Evolutionary conservation across 2,797 vertebrate genomes (phyloP).

Genomic region (Falco rusticolus): DNA sequence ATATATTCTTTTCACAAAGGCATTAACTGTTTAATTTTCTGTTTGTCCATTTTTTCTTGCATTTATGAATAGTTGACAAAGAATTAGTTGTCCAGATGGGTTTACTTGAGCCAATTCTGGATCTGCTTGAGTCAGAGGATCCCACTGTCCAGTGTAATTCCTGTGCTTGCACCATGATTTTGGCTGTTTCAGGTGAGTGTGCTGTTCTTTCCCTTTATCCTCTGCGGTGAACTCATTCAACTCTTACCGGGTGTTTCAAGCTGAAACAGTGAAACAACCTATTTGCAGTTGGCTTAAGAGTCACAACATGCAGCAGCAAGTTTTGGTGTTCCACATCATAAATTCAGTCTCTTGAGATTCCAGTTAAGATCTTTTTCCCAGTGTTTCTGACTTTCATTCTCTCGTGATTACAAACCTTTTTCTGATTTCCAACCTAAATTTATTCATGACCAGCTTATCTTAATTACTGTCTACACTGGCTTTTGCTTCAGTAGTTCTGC

Average conservation of each 20-base stretch:
- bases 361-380: background rate
- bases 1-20: background rate
- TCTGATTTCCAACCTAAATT: constrained; percentile 11
- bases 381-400: background rate
- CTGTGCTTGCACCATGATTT: constrained; percentile 80
- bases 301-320: background rate
- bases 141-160: constrained; percentile 81
- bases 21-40: background rate
- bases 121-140: constrained; percentile 83
- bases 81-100: constrained; percentile 82
- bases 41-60: background rate
- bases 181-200: constrained; percentile 81
- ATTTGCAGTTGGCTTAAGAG: background rate
- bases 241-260: background rate
- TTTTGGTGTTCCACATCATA: background rate
- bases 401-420: background rate
- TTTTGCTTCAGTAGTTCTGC: constrained; percentile 7
- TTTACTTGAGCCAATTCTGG: constrained; percentile 82
- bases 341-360: background rate
- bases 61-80: constrained; percentile 62
- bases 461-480: background rate
- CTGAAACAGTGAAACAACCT: background rate
- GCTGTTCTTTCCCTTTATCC: background rate
- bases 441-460: constrained; percentile 5
- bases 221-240: background rate